Evolutionary conservation across 2,797 vertebrate species (phyloP), one percentile per base, ranked within the genome.

Genomic region (Acipenser oxyrinchus): DNA sequence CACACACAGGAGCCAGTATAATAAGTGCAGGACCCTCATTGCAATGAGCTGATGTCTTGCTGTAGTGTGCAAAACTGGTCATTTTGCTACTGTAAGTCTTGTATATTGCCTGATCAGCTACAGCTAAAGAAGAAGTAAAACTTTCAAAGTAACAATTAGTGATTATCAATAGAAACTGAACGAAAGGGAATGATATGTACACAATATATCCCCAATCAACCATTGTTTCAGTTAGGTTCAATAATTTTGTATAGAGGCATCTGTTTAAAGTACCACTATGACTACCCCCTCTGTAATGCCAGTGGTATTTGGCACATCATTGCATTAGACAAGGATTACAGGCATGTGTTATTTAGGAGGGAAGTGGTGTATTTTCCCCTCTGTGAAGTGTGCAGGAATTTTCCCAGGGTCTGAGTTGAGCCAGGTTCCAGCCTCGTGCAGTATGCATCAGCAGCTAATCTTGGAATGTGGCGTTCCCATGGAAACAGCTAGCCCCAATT

Each of bases 391-490:
- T 83, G 80, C 78, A 81, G 71, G 72, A 78, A 81, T 79, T 82
- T 83, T 85, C 82, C 79, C 81, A 84, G 79, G 79, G 74, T 78
- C 76, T 8, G 66, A 67, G 67, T 49, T 8, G 57, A 75, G 72
- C 76, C 77, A 75, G 72, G 72, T 73, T 77, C 72, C 71, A 72
- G 69, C 78, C 72, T 75, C 79, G 80, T 75, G 75, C 79, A 80
- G 74, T 76, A 73, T 73, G 65, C 78, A 78, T 81, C 78, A 82
- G 79, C 84, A 87, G 84, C 84, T 87, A 84, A 89, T 84, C 74
- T 78, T 77, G 86, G 87, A 89, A 90, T 88, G 83, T 15, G 6
- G 74, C 1, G 70, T 87, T 81, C 71, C 85, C 85, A 84, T 82
- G 81, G 82, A 79, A 87, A 88, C 86, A 69, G 63, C 72, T 74